Percentiles rank a stretch among this genome's conserved stretches.
These are phyloP conservation scores for Agrilus cyanescens DNA, from an alignment of 2,888 invertebrate genomes.

Conservation along the genomic window DNA sequence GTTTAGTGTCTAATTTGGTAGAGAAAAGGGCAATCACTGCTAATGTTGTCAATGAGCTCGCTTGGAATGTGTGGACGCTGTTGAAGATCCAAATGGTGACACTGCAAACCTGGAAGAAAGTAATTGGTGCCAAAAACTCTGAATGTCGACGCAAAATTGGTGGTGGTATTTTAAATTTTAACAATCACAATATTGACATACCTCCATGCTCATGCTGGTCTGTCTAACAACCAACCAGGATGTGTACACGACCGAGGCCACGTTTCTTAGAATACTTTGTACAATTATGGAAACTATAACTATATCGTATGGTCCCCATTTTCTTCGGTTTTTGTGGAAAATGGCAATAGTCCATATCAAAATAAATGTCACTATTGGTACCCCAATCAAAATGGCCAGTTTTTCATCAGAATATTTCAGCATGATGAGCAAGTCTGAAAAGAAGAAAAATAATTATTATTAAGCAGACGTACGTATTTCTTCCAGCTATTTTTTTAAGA, in stretches of 20 bases:
- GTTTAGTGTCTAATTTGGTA: conserved; percentile 28
- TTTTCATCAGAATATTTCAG: conserved; percentile 30
- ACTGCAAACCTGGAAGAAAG: conserved; percentile 34
- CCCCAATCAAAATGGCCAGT: conserved; percentile 34
- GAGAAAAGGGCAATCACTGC: conserved; percentile 38
- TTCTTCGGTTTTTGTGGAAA: conserved; percentile 38
- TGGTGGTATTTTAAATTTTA: conserved; percentile 4
- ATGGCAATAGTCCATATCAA: conserved; percentile 39
- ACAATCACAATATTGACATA: too few species aligned
- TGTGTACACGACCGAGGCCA: conserved; percentile 31
- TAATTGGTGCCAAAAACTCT: too few species aligned
- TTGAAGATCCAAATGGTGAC: conserved; percentile 39
- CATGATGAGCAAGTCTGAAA: conserved; percentile 17
- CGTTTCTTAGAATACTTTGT: conserved; percentile 34
- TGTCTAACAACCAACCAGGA: conserved; percentile 26
- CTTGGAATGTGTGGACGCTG: conserved; percentile 41
- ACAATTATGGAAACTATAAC: conserved; percentile 37
- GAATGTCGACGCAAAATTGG: conserved; percentile 12
- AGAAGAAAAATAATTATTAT: too few species aligned
- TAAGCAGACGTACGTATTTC: background rate
- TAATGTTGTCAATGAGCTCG: conserved; percentile 38
- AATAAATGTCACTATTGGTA: conserved; percentile 36
- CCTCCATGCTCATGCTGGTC: conserved; percentile 12
- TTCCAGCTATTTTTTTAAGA: too few species aligned
- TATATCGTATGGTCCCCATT: conserved; percentile 42